Conservation (phyloP, 1,140 invertebrate species). For the Idris sp. region DNA sequence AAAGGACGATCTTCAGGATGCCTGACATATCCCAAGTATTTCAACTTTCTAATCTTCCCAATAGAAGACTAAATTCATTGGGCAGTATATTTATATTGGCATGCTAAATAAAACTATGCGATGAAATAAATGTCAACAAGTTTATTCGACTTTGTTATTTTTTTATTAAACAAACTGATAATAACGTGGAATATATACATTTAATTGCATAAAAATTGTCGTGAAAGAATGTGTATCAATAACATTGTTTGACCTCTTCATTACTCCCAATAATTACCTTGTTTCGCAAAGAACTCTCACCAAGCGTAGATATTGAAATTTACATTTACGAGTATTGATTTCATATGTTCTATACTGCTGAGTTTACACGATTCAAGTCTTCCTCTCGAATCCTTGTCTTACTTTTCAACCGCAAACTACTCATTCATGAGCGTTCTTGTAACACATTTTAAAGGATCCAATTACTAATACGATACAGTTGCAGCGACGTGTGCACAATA, state of each 20-base stretch:
- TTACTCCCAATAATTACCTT: slow-evolving; percentile 38
- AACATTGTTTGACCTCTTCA: slow-evolving; percentile 11
- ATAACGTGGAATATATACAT: too few relatives aligned
- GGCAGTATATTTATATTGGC: too few relatives aligned
- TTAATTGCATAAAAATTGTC: too few relatives aligned
- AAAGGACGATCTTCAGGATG: too few relatives aligned
- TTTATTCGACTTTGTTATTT: too few relatives aligned
- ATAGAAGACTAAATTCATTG: too few relatives aligned
- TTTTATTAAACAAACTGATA: too few relatives aligned
- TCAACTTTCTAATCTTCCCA: too few relatives aligned
- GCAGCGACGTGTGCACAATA: slow-evolving; percentile 43
- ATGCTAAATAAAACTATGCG: too few relatives aligned
- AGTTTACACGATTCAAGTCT: slow-evolving; percentile 60
- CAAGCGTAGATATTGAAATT: slow-evolving; percentile 51
- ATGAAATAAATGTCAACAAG: too few relatives aligned
- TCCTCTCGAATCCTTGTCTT: slow-evolving; percentile 63
- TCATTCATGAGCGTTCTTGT: slow-evolving; percentile 63
- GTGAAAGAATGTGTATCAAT: slow-evolving; percentile 2
- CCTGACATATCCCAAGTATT: too few relatives aligned
- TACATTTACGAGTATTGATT: slow-evolving; percentile 60
- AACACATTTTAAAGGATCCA: slow-evolving; percentile 65
- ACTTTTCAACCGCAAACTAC: slow-evolving; percentile 62
- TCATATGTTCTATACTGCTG: slow-evolving; percentile 52
- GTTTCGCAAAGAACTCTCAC: slow-evolving; percentile 48
- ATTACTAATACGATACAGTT: slow-evolving; percentile 58